Conservation (phyloP, 1,140 invertebrate species). For the Zaprionus davidi region DNA sequence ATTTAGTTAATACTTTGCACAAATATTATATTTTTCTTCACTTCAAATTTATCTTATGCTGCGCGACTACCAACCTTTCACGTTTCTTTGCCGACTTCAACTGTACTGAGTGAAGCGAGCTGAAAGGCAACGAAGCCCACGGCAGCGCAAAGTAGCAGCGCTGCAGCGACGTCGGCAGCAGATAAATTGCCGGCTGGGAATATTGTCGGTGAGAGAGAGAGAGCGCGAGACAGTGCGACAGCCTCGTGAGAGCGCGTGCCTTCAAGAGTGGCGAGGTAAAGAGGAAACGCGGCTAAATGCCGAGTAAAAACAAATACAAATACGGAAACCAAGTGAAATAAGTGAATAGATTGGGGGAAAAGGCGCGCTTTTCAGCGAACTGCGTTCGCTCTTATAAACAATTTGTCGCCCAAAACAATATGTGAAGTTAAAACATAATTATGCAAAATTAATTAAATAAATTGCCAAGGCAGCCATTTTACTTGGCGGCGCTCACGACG, state of each 20-base stretch:
- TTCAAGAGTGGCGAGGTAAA: slow-evolving; percentile 32
- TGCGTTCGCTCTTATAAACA: slow-evolving; percentile 16
- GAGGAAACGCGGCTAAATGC: slow-evolving; percentile 57
- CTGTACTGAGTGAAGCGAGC: slow-evolving; percentile 64
- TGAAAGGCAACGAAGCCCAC: slow-evolving; percentile 48
- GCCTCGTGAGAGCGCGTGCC: slow-evolving; percentile 3
- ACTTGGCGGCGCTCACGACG: slow-evolving; percentile 28
- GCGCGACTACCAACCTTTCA: slow-evolving; percentile 64
- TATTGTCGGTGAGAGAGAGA: slow-evolving; percentile 40
- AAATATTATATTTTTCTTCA: slow-evolving; percentile 9
- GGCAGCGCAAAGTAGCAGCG: slow-evolving; percentile 22
- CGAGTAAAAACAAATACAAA: slow-evolving; percentile 77
- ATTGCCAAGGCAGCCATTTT: slow-evolving; percentile 48
- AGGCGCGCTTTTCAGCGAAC: slow-evolving; percentile 55
- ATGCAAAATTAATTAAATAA: slow-evolving; percentile 47
- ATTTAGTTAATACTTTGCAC: slow-evolving; percentile 32
- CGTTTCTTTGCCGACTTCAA: slow-evolving; percentile 56
- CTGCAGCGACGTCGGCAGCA: slow-evolving; percentile 46
- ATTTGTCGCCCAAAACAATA: slow-evolving; percentile 17
- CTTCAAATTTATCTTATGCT: background rate
- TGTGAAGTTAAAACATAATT: slow-evolving; percentile 18
- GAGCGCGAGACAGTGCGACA: background rate
- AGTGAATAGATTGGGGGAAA: slow-evolving; percentile 49
- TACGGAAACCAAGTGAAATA: slow-evolving; percentile 54
- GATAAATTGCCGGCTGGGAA: slow-evolving; percentile 55